These are phyloP conservation scores for Halcyon senegalensis DNA, from an alignment of 2,113 vertebrate genomes.

Conservation along the genomic window DNA sequence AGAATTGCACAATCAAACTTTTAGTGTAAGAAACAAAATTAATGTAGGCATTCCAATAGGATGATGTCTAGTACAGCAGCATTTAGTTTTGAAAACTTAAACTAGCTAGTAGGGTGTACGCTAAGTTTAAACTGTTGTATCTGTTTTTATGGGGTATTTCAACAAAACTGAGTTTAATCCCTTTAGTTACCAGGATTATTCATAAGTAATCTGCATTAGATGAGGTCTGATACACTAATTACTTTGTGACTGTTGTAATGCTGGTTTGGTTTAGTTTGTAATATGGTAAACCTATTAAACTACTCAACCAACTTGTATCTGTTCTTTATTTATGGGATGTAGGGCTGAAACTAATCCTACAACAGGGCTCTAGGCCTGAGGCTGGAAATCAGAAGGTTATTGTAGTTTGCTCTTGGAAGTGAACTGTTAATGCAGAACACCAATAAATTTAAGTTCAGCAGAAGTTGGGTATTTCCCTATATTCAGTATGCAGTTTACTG, in stretches of 20 bases:
- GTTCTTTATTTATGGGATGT: background rate
- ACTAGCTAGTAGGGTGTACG: background rate
- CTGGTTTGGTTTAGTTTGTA: background rate
- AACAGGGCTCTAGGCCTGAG: background rate
- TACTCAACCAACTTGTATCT: background rate
- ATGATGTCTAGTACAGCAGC: background rate
- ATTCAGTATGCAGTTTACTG: background rate
- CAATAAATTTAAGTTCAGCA: background rate
- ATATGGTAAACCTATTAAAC: background rate
- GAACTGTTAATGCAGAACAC: background rate
- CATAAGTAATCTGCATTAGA: background rate
- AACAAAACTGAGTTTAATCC: background rate
- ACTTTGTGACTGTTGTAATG: background rate
- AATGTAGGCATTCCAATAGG: background rate
- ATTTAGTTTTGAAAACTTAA: background rate
- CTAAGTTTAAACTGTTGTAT: background rate
- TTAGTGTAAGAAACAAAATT: background rate
- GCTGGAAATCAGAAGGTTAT: background rate
- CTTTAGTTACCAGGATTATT: background rate
- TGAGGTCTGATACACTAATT: background rate
- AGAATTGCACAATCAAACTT: background rate
- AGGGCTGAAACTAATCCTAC: background rate
- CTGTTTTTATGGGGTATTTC: background rate
- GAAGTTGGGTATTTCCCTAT: rapidly evolving
- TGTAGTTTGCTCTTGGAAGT: background rate